Base-by-base conservation (phyloP, 2,113 vertebrate species). In the Albula goreensis region DNA sequence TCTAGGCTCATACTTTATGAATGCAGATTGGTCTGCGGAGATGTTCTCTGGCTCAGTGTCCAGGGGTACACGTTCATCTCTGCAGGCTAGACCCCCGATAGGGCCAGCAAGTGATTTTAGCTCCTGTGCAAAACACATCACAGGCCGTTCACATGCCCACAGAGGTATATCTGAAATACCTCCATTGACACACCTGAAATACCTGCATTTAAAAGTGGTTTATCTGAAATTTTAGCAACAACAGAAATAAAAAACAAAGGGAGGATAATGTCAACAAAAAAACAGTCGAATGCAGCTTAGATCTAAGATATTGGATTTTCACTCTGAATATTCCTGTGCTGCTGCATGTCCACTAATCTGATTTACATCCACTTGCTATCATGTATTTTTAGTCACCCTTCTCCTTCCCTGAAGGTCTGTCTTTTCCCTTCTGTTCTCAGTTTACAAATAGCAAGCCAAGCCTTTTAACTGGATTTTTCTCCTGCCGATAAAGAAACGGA, bases 361-460 rank as follows among this genome's bases (percentile, higher is more conserved):
- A 87, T 90, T 83, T 88, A 51, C 74, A 74, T 25, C 9, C 70
- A 78, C 53, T 51, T 60, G n/a, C 56, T 50, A 31, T 8, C 41
- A 49, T 2, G 50, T 88, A 85, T 86, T 88, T 88, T 86, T 83
- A 86, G 78, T 31, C 48, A 8, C 85, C 19, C 50, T 85, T 70
- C 82, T 81, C 87, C 66, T 84, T 56, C 48, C 51, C 52, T 48
- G 48, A 56, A 84, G 79, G 78, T 60, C 70, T 63, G 50, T 5
- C 52, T 13, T 77, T 52, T 70, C 41, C 12, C 50, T 50, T 17
- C 50, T 80, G 48, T 74, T 77, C 63, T 51, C 78, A 11, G 17
- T 57, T 81, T 85, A 78, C 63, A 66, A 10, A 82, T 22, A 57
- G 51, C 81, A 19, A 88, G 85, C 77, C 17, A 60, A 88, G 81